Evolutionary conservation across 2,888 invertebrate species (phyloP), one percentile per base, ranked within the genome.

Genomic region (Cephonodes hylas): DNA sequence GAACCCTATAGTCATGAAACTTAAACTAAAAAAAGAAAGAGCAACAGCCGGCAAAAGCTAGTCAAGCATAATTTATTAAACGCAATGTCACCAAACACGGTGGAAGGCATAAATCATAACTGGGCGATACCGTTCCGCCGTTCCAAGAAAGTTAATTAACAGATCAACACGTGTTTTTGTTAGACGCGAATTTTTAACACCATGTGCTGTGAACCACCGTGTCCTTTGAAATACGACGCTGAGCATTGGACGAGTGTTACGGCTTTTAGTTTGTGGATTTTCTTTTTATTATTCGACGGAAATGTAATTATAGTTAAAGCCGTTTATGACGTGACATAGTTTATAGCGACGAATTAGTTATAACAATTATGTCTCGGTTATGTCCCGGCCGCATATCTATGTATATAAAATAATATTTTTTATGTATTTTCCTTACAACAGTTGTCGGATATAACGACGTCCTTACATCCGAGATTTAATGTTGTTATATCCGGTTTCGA

Each of bases 141-240:
- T 88, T 89, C 90, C 75, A 68, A 85, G 90, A 89, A 90, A 85
- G 82, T 75, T 81, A 82, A 87, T 90, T 89, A 86, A 82, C 90
- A 83, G 83, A 73, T 89, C 88, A 80, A 84, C 91, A 90, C 89
- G 71, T 85, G 83, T 85, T 89, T 90, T 90, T 88, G 80, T 61
- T 38, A 18, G 38, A 48, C 46, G 53, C 53, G 53, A 53, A 53
- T 38, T 44, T 31, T 31, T 18, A 18, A 45, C 46, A 23, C 23
- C 59, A 60, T 60, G 25, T 60, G 60, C 48, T 53, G 60, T 25
- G 48, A 53, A 45, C 48, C 25, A 18, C n/a, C 22, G 45, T 15
- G 18, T 27, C 25, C 53, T 53, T 53, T 48, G 60, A 53, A 42
- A 60, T 60, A 42, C 42, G 46, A 53, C 38, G 48, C 15, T n/a